phyloP scores from a whole-genome alignment of 1,140 invertebrate species.

The Chionoecetes opilio region DNA sequence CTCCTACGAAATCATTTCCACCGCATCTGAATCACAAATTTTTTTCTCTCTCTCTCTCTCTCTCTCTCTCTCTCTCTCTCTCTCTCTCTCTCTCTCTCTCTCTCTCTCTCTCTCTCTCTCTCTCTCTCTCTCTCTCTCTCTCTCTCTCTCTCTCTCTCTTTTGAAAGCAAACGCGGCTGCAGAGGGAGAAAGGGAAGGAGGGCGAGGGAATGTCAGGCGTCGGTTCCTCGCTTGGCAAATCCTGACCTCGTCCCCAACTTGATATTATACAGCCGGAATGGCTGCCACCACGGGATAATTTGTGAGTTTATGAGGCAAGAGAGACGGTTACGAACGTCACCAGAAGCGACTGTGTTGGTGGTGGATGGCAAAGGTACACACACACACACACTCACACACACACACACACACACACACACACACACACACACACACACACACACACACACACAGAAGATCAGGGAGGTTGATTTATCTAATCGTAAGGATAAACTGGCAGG shows the following conservation, averaged over 20 bases:
- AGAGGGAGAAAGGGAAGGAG: neutral
- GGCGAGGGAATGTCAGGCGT: neutral
- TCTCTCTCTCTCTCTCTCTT: neutral
- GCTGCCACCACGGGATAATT: slow-evolving; percentile 35
- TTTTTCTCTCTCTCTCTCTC: neutral
- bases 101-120: neutral
- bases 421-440: too few species aligned
- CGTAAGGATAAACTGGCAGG: too few species aligned
- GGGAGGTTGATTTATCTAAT: too few species aligned
- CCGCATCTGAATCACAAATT: slow-evolving; percentile 65
- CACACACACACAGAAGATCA: too few species aligned
- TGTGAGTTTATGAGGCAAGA: slow-evolving; percentile 51
- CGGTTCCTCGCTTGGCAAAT: neutral
- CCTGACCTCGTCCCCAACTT: neutral
- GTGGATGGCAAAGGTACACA: neutral
- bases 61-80: slow-evolving; percentile 7
- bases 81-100: neutral
- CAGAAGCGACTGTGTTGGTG: neutral
- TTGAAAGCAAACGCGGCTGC: too few species aligned
- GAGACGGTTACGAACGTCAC: neutral
- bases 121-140: neutral
- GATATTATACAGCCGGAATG: slow-evolving; percentile 37
- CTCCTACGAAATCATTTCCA: slow-evolving; percentile 57
- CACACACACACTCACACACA: neutral
- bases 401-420: neutral